Base-by-base conservation (phyloP, 2,797 vertebrate genomes). In the Anniella stebbinsi region DNA sequence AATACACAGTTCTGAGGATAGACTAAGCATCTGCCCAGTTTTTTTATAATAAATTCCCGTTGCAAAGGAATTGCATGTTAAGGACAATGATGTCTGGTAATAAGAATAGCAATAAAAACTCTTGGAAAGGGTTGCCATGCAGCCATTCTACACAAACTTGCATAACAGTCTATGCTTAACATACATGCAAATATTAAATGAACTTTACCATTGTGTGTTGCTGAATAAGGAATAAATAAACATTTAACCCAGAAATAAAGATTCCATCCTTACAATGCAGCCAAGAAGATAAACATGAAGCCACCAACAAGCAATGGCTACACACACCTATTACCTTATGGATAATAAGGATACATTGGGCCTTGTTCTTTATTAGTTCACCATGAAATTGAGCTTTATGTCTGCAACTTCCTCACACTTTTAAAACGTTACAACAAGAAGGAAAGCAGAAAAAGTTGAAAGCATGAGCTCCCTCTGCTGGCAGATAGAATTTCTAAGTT, bases 401-500 rank as follows among this genome's bases (percentile, higher is more conserved):
- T 15, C 63, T 48, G 2, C 0, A 73, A 48, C 38, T 9, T 30
- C 51, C n/a, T 15, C 1, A 0, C 4, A 0, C n/a, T 8, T 69
- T 51, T 63, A 41, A 48, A 75, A 36, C 78, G 45, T 33, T 41
- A 38, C 0, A 2, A 0, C 5, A 10, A 2, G 5, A 3, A 5
- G 2, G 60, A 86, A 48, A 33, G 17, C 30, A 45, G 88, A 89
- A 88, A 45, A 81, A 93, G 13, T 63, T 91, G 95, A 96, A 94
- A 21, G 77, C 96, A 0, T 90, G 90, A 92, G 97, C 96, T 92
- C 97, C 97, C 97, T 96, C 97, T 97, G 69, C 96, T 96, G 97
- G 95, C 54, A 25, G 15, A 88, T 80, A 7, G 75, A 38, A 0
- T 0, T 69, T 86, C 8, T 67, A 1, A 0, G 28, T 0, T 0